Evolutionary conservation across 2,888 invertebrate species (phyloP), one percentile per base, ranked within the genome.

Genomic region (Oligia strigilis): DNA sequence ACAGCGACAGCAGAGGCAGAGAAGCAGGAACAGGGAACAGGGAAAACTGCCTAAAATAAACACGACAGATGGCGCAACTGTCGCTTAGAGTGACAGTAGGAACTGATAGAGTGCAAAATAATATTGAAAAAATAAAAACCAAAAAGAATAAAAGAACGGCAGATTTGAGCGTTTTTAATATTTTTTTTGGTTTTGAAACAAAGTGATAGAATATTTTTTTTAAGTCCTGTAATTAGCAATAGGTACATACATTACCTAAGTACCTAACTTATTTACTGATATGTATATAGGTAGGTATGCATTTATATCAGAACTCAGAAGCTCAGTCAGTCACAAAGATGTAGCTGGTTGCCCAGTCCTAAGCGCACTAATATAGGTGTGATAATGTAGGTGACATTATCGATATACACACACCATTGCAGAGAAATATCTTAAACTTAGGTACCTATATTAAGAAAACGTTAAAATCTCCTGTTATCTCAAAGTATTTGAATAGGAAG

Each of bases 51-150:
- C 60, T 67, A 81, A 79, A 75, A 75, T 72, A 71, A 80, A 72
- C 62, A 75, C 72, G 52, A 80, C 78, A 86, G 86, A 86, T 85
- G 85, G 80, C 87, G 82, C 76, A 65, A 75, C 69, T 36, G 13
- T 70, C 40, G 17, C 11, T 58, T 71, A 65, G 11, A 58, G 9
- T 49, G 75, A 74, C 36, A 72, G 74, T 75, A 9, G 17, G 36
- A 19, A 69, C 46, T 6, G n/a, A 1, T 9, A 14, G 6, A 29
- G 13, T 2, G 14, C 14, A 14, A 14, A 60, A 36, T 2, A 36
- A 3, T 11, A 64, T 8, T 64, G 36, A 9, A 0, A 4, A 64
- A 49, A 14, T 4, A 17, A 69, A 52, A 49, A 11, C 23, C 14
- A 29, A 13, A 29, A 19, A 0, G 40, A 40, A 40, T 40, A 49